Base-by-base conservation (phyloP, 2,113 vertebrate genomes). In the Myiozetetes cayanensis region DNA sequence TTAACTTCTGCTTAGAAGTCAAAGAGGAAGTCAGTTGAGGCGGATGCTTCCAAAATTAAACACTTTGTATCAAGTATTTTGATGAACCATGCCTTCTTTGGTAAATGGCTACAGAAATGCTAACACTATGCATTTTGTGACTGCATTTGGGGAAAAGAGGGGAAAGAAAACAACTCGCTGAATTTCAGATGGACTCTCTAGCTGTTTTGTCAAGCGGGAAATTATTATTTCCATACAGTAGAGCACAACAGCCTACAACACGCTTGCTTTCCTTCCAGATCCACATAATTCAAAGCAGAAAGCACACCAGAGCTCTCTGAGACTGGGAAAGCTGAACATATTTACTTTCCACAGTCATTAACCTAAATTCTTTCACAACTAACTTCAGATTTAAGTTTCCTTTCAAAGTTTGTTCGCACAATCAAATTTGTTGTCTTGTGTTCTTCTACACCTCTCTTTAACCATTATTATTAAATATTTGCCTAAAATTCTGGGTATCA, bases 21-120 rank as follows among this genome's bases (percentile, higher is more conserved):
- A 62, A 88, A 73, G 46, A 85, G 46, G 66, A 95, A 95, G 52
- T 55, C 80, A 76, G 49, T 5, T 62, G 41, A 84, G 73, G 44
- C 44, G 88, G 68, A 93, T 75, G 39, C 47, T 92, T 94, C 90
- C 82, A 90, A 95, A 93, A 90, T 74, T 18, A 80, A 75, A 83
- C 28, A 61, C 14, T 62, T 15, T 10, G n/a, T 52, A 87, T 61
- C 53, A 17, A 62, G 21, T 28, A 47, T 43, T 87, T 87, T 75
- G 66, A 75, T 22, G 56, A 95, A 58, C 23, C 18, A 14, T 18
- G 44, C 37, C 52, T 88, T 84, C 50, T 88, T 89, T 65, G 50
- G 65, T 79, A 84, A 90, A 90, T 25, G 31, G 76, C 58, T 75
- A 80, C 83, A 49, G 22, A 80, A 75, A 73, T 0, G 0, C 49